Base-by-base conservation (phyloP, 1,140 invertebrate species). In the Bombyx mandarina region DNA sequence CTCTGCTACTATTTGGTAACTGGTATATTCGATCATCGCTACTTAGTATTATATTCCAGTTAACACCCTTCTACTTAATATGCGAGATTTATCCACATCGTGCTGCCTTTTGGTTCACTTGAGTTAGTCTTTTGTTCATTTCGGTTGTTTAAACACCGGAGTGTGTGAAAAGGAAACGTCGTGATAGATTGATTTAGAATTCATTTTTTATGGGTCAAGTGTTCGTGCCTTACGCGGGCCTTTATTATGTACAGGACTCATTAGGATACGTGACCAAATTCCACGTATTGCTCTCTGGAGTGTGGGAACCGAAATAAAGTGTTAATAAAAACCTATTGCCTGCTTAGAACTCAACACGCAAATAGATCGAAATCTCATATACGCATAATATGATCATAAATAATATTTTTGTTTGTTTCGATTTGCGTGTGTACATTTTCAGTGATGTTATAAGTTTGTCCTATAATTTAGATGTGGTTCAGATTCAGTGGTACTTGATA, bases 161-260 rank as follows among this genome's bases (percentile, higher is more conserved):
- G 46, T 67, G 62, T 68, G 65, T 65, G 67, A 70, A 70, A 18
- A 65, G 58, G 12, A 58, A 47, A 52, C 53, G 45, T 63, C 66
- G 64, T 72, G 62, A 69, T 57, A 47, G 42, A 57, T 46, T 52
- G 49, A 54, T 67, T 66, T 61, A 18, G 46, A 61, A 56, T 58
- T 50, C 22, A 57, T 52, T 68, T 67, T 51, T 54, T 72, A 70
- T 70, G 55, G 68, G 70, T 71, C 70, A 75, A 75, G 74, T 68
- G 61, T 49, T 43, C 45, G 46, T n/a, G 22, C 54, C 46, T 35
- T 35, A 35, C 2, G 26, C 4, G 26, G 26, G 44, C 6, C 12
- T 9, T 22, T 45, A 54, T 54, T 54, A 54, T 45, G 12, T 54
- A 18, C 18, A 22, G 10, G 22, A 22, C 43, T 45, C 45, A 54